A percentile compares a stretch with the other conserved stretches of the same genome.
phyloP scores from a whole-genome alignment of 1,140 invertebrate genomes.

The Lepidurus arcticus region DNA sequence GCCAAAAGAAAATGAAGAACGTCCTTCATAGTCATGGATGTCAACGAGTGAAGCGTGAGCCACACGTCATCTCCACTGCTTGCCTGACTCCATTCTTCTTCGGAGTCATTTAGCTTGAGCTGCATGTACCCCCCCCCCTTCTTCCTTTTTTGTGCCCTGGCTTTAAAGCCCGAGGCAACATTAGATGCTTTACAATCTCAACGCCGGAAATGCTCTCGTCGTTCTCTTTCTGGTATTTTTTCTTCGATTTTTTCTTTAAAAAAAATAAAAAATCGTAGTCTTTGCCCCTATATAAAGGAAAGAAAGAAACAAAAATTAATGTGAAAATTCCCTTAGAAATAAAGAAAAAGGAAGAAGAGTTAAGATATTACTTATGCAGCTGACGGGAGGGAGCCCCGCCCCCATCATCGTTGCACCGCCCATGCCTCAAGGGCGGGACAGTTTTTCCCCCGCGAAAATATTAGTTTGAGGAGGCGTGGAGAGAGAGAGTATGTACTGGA shows the following conservation, averaged over 20 bases:
- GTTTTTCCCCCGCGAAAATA: slow-evolving; percentile 25
- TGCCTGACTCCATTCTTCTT: slow-evolving; percentile 18
- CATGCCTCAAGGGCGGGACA: not conserved
- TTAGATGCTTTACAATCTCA: not conserved
- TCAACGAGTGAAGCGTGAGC: slow-evolving; percentile 17
- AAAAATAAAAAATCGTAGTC: not conserved
- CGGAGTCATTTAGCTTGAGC: not conserved
- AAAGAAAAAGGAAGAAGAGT: not conserved
- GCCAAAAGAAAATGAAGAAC: not conserved
- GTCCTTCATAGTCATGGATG: slow-evolving; percentile 19
- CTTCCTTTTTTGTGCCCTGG: not conserved
- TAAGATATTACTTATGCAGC: slow-evolving; percentile 19
- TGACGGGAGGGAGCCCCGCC: not conserved
- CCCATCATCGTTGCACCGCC: not conserved
- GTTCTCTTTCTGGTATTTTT: not conserved
- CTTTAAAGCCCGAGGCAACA: not conserved
- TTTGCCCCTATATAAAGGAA: not conserved
- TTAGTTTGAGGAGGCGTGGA: slow-evolving; percentile 20
- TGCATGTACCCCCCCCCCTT: not conserved
- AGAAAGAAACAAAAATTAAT: not conserved
- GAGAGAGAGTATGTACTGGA: not conserved
- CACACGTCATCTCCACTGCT: slow-evolving; percentile 20
- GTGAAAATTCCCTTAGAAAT: not conserved
- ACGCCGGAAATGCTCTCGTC: not conserved
- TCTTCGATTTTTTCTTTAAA: not conserved